These are phyloP conservation scores for Prolemur simus DNA, from an alignment of 2,113 vertebrate genomes.

Conservation along the genomic window DNA sequence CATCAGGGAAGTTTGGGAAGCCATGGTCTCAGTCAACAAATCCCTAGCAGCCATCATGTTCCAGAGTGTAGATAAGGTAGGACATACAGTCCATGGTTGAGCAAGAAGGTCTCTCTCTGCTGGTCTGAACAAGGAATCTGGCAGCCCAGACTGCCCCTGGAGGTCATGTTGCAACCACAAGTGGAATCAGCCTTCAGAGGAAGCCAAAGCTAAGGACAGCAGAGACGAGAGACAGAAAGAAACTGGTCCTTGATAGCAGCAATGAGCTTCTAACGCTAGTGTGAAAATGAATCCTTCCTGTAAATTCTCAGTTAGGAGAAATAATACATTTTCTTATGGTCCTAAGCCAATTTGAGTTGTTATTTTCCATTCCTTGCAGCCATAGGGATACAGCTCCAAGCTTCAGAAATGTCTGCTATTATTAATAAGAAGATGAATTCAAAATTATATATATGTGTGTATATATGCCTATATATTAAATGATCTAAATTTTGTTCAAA, in stretches of 20 bases:
- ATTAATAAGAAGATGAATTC: constrained; percentile 4
- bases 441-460: background rate
- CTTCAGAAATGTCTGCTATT: background rate
- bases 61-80: background rate
- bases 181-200: background rate
- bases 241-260: background rate
- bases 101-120: background rate
- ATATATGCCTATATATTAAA: background rate
- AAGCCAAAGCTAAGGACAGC: background rate
- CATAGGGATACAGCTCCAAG: background rate
- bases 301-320: background rate
- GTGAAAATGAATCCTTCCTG: background rate
- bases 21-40: background rate
- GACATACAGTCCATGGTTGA: background rate
- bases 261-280: background rate
- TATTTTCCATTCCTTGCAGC: background rate
- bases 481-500: background rate
- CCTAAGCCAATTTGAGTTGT: background rate
- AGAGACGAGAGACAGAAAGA: background rate
- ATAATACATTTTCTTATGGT: background rate
- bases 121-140: background rate
- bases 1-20: background rate
- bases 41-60: background rate
- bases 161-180: background rate
- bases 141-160: background rate